Percentiles rank a stretch among this genome's conserved stretches.
Conservation (phyloP, 2,113 vertebrate species). For the Ochotona princeps region DNA sequence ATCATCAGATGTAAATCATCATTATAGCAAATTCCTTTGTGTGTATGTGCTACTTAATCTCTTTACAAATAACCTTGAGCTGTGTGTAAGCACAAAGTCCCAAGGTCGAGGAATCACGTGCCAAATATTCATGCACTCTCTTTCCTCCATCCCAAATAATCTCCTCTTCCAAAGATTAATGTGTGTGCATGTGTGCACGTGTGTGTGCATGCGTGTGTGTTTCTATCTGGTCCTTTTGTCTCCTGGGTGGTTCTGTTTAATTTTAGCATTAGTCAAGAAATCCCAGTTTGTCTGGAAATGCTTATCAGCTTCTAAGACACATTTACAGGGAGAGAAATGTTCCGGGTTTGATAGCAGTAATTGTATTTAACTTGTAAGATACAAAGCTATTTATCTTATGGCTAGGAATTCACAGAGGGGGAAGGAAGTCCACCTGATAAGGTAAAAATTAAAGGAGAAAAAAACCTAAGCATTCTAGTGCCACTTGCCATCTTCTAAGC, state of each 20-base stretch:
- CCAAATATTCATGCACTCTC: neutral
- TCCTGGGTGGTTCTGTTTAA: constrained; percentile 87
- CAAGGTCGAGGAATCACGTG: constrained; percentile 65
- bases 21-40: constrained; percentile 75
- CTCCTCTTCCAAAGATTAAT: neutral
- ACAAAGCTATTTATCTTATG: constrained; percentile 87
- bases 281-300: constrained; percentile 85
- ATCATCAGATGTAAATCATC: constrained; percentile 78
- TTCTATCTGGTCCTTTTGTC: constrained; percentile 73
- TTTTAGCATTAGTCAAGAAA: constrained; percentile 86
- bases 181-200: too few relatives aligned
- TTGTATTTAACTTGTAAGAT: constrained; percentile 91
- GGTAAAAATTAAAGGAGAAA: constrained; percentile 78
- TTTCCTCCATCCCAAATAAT: constrained; percentile 15
- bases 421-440: constrained; percentile 80
- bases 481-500: neutral
- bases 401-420: constrained; percentile 82
- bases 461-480: constrained; percentile 22
- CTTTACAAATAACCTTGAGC: constrained; percentile 85
- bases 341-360: constrained; percentile 89
- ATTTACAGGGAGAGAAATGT: constrained; percentile 87
- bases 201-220: too few relatives aligned
- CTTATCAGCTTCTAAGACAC: constrained; percentile 88
- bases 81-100: constrained; percentile 80
- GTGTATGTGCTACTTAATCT: constrained; percentile 80